Percentiles rank a stretch among this genome's conserved stretches.
These are phyloP conservation scores for Oscheius myriophilus DNA, from an alignment of 2,888 invertebrate genomes.

Conservation along the genomic window DNA sequence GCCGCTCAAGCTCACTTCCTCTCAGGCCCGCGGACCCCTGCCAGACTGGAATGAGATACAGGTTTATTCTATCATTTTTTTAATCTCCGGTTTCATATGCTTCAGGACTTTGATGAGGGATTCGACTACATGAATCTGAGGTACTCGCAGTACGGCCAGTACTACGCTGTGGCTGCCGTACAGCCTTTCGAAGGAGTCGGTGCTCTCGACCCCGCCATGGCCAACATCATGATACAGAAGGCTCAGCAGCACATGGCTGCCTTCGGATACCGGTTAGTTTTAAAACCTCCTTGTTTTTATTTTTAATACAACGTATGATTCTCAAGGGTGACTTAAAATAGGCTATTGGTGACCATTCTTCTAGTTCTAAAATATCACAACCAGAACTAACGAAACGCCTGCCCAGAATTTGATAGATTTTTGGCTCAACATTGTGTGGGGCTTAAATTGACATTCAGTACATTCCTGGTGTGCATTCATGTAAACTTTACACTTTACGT, in stretches of 20 bases:
- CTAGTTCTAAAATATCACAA: no score
- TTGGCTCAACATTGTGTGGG: no score
- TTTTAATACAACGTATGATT: constrained; percentile 4
- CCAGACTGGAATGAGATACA: constrained; percentile 69
- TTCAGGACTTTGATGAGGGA: constrained; percentile 61
- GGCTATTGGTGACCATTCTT: not conserved
- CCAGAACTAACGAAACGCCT: no score
- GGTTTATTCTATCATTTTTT: constrained; percentile 10
- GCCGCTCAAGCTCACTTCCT: constrained; percentile 62
- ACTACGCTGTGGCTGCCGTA: constrained; percentile 64
- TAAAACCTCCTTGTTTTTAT: not conserved
- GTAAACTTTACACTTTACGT: no score
- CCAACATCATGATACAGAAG: constrained; percentile 55
- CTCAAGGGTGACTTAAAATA: no score
- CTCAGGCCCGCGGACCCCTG: constrained; percentile 67
- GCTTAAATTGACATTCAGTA: no score
- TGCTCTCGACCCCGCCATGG: constrained; percentile 47
- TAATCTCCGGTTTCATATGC: not conserved
- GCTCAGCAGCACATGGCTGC: constrained; percentile 59
- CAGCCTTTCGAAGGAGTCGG: constrained; percentile 60
- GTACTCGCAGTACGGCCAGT: constrained; percentile 70
- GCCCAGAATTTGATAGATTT: no score
- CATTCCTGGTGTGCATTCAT: no score
- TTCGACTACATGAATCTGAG: constrained; percentile 71
- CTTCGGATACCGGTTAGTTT: constrained; percentile 37